phyloP scores from a whole-genome alignment of 2,113 vertebrate genomes.

The Cinclus mexicanus region DNA sequence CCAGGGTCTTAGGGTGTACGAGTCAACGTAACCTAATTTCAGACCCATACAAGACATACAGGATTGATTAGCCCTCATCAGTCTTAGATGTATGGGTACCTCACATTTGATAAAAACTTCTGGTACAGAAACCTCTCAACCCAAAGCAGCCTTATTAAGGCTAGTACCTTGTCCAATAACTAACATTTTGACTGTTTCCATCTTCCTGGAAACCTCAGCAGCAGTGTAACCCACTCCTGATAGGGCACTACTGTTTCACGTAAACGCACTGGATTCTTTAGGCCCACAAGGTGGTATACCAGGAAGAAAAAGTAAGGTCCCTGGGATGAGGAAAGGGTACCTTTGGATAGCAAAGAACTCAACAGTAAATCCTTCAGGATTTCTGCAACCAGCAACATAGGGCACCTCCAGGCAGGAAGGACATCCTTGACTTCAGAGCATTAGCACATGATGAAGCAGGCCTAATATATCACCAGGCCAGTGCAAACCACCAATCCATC shows the following conservation, averaged over 20 bases:
- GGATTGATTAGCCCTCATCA: neutral
- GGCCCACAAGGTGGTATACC: neutral
- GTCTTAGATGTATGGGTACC: neutral
- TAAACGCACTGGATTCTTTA: neutral
- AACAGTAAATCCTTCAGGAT: neutral
- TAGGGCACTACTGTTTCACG: neutral
- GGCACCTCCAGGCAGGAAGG: neutral
- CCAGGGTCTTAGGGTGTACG: neutral
- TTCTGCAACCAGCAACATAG: neutral
- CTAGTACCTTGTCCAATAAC: accelerated
- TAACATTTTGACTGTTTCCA: neutral
- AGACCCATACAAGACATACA: neutral
- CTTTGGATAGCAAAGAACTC: neutral
- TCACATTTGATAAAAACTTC: neutral
- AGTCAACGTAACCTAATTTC: neutral
- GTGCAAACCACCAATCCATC: neutral
- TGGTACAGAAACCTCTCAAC: neutral
- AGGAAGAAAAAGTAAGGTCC: neutral
- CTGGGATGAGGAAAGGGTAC: neutral
- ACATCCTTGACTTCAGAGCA: neutral
- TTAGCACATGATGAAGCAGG: neutral
- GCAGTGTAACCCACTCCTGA: neutral
- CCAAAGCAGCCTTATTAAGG: neutral
- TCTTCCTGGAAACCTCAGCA: neutral
- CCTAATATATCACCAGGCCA: neutral